Evolutionary conservation across 37 sponge, comb jelly and placozoan genomes (phyloP).

Genomic region (Chondrilla cf. caribensis): DNA sequence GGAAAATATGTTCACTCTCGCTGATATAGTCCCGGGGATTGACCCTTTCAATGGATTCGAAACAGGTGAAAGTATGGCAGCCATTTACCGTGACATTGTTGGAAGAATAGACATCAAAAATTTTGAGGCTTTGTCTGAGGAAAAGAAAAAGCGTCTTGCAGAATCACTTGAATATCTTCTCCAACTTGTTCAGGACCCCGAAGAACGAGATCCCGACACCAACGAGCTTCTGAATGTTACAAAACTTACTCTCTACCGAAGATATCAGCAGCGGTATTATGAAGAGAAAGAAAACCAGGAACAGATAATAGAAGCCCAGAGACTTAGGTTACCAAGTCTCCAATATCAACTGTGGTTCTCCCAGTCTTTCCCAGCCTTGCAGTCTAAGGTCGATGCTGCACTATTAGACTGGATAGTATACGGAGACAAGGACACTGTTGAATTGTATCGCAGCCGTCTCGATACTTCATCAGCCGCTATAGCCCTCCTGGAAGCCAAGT

Average conservation of each 20-base stretch:
- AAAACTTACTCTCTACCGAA: conserved; percentile 32
- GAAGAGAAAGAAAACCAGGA: conserved; percentile 1
- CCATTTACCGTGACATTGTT: conserved; percentile 29
- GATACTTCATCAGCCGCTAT: neutral
- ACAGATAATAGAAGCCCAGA: conserved; percentile 5
- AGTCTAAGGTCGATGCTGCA: conserved; percentile 4
- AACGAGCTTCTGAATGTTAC: neutral
- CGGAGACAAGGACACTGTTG: conserved; percentile 31
- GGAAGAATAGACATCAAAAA: conserved; percentile 24
- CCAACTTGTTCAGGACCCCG: conserved; percentile 25
- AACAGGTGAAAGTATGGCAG: conserved; percentile 49
- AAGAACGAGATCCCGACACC: too few relatives aligned
- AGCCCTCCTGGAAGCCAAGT: conserved; percentile 19
- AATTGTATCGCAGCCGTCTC: neutral
- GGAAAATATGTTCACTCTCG: conserved; percentile 60
- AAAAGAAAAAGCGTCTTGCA: neutral
- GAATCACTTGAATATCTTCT: conserved; percentile 11
- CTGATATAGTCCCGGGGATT: conserved; percentile 47
- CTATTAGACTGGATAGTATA: conserved; percentile 35
- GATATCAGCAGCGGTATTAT: conserved; percentile 39
- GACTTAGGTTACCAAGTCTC: neutral
- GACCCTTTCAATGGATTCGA: conserved; percentile 41
- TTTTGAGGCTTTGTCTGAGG: conserved; percentile 11
- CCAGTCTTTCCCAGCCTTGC: neutral
- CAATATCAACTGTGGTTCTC: conserved; percentile 29